phyloP scores from a whole-genome alignment of 2,797 vertebrate species.

The Myripristis jacobus region DNA sequence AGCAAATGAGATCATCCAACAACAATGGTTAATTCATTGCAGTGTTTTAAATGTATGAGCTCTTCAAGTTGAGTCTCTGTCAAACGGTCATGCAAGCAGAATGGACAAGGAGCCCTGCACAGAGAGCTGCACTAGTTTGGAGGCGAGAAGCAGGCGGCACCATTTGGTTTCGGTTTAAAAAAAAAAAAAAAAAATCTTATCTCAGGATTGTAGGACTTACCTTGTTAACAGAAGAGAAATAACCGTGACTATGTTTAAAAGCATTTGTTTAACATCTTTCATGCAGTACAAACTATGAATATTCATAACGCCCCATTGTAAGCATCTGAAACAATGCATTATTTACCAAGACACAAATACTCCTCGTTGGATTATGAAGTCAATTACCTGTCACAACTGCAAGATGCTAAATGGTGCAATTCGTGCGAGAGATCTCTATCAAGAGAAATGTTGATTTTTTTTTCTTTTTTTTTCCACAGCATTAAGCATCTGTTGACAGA shows the following conservation, averaged over 20 bases:
- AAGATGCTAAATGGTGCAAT: conserved; percentile 81
- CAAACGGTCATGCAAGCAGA: conserved; percentile 32
- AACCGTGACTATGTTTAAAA: conserved; percentile 28
- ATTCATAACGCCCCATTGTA: conserved; percentile 69
- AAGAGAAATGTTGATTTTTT: conserved; percentile 62
- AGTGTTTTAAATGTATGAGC: conserved; percentile 61
- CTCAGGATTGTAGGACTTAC: not conserved
- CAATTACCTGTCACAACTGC: conserved; percentile 80
- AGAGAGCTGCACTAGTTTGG: not conserved
- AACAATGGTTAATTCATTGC: conserved; percentile 80
- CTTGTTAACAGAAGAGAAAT: conserved; percentile 39
- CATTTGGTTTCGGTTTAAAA: not conserved
- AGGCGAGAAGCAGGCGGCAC: not conserved
- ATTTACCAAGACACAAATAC: conserved; percentile 76
- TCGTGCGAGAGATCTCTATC: conserved; percentile 66
- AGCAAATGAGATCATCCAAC: conserved; percentile 71
- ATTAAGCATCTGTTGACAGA: conserved; percentile 82
- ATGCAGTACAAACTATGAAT: conserved; percentile 73
- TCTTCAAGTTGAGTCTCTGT: conserved; percentile 42
- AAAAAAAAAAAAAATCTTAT: not conserved
- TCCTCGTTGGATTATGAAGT: conserved; percentile 72
- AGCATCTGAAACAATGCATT: conserved; percentile 71
- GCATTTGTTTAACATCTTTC: conserved; percentile 64
- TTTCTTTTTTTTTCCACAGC: too few species aligned
- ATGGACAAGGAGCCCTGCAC: not conserved